These are phyloP conservation scores for Pao palembangensis DNA, from an alignment of 2,113 vertebrate genomes.

Conservation along the genomic window DNA sequence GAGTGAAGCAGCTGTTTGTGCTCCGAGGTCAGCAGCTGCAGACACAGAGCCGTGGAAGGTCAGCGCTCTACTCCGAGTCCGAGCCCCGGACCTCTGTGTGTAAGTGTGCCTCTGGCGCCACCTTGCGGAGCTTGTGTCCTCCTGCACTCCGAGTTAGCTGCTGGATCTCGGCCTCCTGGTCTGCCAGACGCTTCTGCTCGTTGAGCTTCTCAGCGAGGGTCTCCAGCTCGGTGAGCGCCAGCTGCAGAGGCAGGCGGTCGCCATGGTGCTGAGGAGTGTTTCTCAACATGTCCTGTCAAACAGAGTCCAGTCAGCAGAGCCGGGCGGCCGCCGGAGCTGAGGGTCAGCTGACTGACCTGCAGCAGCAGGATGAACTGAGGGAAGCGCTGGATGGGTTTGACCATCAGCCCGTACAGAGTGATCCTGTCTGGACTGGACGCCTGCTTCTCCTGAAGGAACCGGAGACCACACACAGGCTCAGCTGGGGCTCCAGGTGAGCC, in stretches of 20 bases:
- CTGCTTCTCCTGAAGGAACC: constrained; percentile 21
- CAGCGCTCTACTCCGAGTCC: too few species aligned
- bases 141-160: constrained; percentile 28
- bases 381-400: constrained; percentile 38
- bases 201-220: constrained; percentile 43
- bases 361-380: constrained; percentile 45
- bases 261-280: constrained; percentile 36
- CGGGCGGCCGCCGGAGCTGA: not conserved
- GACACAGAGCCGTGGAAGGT: not conserved
- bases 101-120: constrained; percentile 6
- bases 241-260: constrained; percentile 45
- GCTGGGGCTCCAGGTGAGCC: too few species aligned
- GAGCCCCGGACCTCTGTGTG: too few species aligned
- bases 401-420: constrained; percentile 41
- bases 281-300: constrained; percentile 51
- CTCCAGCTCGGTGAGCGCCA: constrained; percentile 49
- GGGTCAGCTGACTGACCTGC: constrained; percentile 16
- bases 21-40: constrained; percentile 81
- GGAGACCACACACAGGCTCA: too few species aligned
- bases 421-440: constrained; percentile 28
- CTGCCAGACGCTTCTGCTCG: constrained; percentile 39
- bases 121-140: constrained; percentile 41
- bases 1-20: constrained; percentile 84
- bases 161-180: constrained; percentile 54
- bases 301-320: not conserved